Evolutionary conservation across 2,888 invertebrate genomes (phyloP).

Genomic region (Sussaba pulchella): DNA sequence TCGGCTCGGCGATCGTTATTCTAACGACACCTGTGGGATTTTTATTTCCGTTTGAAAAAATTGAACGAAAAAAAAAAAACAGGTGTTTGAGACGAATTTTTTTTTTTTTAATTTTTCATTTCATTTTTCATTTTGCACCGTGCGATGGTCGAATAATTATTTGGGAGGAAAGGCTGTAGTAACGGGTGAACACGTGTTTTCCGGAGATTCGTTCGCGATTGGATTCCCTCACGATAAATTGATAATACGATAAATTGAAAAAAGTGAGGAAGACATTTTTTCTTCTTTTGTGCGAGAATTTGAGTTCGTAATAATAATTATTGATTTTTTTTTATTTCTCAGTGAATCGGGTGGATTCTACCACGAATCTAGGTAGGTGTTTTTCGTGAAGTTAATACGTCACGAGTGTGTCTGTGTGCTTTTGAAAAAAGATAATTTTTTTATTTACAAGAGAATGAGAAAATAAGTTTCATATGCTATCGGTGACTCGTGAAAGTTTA

Average conservation of each 20-base stretch:
- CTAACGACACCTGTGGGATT: too few species aligned
- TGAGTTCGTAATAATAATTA: conserved; percentile 16
- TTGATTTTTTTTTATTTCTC: conserved; percentile 28
- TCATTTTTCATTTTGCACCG: background rate
- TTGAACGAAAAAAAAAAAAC: too few species aligned
- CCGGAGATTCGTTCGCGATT: conserved; percentile 2
- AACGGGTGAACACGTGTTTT: conserved; percentile 32
- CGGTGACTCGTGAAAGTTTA: conserved; percentile 11
- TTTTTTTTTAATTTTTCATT: conserved; percentile 10
- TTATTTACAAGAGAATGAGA: background rate
- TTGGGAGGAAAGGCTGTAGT: conserved; percentile 2
- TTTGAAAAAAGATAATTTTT: too few species aligned
- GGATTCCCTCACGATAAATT: conserved; percentile 23
- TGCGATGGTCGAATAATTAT: conserved; percentile 24
- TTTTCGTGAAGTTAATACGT: background rate
- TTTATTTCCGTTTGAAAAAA: background rate
- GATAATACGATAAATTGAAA: background rate
- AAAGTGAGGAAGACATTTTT: conserved; percentile 28
- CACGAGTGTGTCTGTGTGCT: background rate
- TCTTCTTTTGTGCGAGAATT: conserved; percentile 26
- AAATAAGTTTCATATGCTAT: background rate
- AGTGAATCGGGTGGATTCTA: conserved; percentile 67
- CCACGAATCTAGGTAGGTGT: conserved; percentile 65
- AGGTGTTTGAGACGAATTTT: background rate
- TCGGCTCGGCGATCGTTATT: background rate